Evolutionary conservation across 2,888 invertebrate species (phyloP).

Genomic region (Phasia obesa): DNA sequence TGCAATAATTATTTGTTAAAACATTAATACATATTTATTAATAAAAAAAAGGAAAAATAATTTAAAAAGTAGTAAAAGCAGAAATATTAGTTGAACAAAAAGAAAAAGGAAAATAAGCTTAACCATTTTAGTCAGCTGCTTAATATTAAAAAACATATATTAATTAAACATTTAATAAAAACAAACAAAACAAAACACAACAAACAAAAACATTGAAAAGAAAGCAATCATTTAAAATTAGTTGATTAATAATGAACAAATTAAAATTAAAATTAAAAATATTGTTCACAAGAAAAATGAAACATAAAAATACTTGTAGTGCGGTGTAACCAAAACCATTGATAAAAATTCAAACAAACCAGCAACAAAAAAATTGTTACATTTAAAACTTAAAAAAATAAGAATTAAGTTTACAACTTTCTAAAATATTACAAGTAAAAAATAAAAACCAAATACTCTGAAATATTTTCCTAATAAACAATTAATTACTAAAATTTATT

Average conservation of each 20-base stretch:
- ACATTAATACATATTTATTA: neutral
- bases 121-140: conserved; percentile 52
- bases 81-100: conserved; percentile 51
- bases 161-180: conserved; percentile 32
- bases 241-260: conserved; percentile 61
- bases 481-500: neutral
- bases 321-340: conserved; percentile 20
- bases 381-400: conserved; percentile 8
- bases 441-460: neutral
- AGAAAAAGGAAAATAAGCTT: conserved; percentile 36
- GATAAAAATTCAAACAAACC: neutral
- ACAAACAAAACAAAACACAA: too few relatives aligned
- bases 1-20: conserved; percentile 58
- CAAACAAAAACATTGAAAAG: conserved; percentile 69
- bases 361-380: conserved; percentile 17
- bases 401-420: conserved; percentile 1
- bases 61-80: conserved; percentile 35
- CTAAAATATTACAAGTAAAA: conserved; percentile 3
- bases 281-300: conserved; percentile 10
- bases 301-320: conserved; percentile 16
- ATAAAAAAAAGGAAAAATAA: neutral
- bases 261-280: conserved; percentile 2
- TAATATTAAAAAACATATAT: conserved; percentile 27
- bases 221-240: conserved; percentile 74
- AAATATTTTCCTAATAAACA: conserved; percentile 30